Percentiles rank a stretch among this genome's conserved stretches.
phyloP scores from a whole-genome alignment of 2,113 vertebrate genomes.

The Semnornis frantzii region DNA sequence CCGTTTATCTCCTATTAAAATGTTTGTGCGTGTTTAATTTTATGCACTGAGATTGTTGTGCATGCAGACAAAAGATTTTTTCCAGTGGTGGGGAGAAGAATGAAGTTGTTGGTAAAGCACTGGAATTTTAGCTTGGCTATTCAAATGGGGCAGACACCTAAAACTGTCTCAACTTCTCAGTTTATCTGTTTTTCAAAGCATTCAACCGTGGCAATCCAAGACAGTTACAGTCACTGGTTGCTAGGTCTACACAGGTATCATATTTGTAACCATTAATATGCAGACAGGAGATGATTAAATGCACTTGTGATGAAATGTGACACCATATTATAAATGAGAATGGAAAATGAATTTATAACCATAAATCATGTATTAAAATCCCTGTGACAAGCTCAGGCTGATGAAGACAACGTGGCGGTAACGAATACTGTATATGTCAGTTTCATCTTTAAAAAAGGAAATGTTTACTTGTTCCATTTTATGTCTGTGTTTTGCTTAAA shows the following conservation, averaged over 20 bases:
- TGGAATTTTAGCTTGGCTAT: slow-evolving; percentile 31
- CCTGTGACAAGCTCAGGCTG: slow-evolving; percentile 76
- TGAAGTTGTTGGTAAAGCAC: neutral
- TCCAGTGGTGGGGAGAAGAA: neutral
- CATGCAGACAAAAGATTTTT: neutral
- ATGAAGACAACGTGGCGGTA: slow-evolving; percentile 77
- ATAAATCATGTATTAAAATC: slow-evolving; percentile 91
- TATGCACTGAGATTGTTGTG: neutral
- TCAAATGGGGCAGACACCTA: slow-evolving; percentile 44
- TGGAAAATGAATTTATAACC: slow-evolving; percentile 85
- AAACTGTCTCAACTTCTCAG: slow-evolving; percentile 41
- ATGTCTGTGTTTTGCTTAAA: slow-evolving; percentile 42
- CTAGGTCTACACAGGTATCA: slow-evolving; percentile 82
- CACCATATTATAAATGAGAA: slow-evolving; percentile 88
- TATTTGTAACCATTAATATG: slow-evolving; percentile 90
- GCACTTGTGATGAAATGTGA: slow-evolving; percentile 88
- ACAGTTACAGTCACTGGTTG: slow-evolving; percentile 79
- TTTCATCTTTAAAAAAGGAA: slow-evolving; percentile 2
- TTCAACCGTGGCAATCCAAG: slow-evolving; percentile 67
- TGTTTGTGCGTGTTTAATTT: neutral
- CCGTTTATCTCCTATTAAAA: neutral
- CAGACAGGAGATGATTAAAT: slow-evolving; percentile 92
- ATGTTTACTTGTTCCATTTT: slow-evolving; percentile 30
- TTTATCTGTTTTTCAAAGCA: slow-evolving; percentile 74
- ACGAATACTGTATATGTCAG: slow-evolving; percentile 62